Base-by-base conservation (phyloP, 2,888 invertebrate species). In the Eristalis pertinax region DNA sequence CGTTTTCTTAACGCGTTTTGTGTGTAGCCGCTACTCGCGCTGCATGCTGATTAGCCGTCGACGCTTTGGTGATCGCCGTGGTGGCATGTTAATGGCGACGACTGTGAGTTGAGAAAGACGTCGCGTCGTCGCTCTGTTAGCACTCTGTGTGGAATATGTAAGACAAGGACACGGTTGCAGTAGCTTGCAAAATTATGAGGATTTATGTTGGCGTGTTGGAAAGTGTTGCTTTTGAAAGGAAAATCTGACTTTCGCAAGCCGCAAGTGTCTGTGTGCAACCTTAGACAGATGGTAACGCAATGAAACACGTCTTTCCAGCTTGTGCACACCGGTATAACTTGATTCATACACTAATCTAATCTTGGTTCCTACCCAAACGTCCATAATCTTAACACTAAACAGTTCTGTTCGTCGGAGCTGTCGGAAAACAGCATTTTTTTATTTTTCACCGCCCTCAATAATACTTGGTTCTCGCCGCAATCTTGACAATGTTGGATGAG, bases 1-100 rank as follows among this genome's bases (percentile, higher is more conserved):
- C 19, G 7, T 75, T 80, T 67, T 67, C 29, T 29, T 65, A 56
- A 62, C 50, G 58, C 62, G 38, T 32, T 38, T 29, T 58, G 35
- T 50, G 75, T 35, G 75, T 75, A 72, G 32, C 32, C 32, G 32
- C 7, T 24, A 19, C 19, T 32, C 0, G 63, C 0, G 24, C 2
- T 24, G 76, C 67, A 84, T 84, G 75, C 63, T 22, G 81, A 84
- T 84, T 11, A 70, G n/a, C 1, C 38, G 13, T 4, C 29, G 35
- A 69, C 67, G 63, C 29, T 10, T 32, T 63, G 68, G 29, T 32
- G 29, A 8, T 11, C 22, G 43, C 63, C 32, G 43, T 32, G 62
- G 32, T 26, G 73, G 63, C 29, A 62, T 63, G 63, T 73, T 73
- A 43, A 73, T 73, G 73, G 63, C 43, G 19, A 62, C 62, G 43